Conservation (phyloP, 2,888 invertebrate species). For the Rhopalosiphum nymphaeae region DNA sequence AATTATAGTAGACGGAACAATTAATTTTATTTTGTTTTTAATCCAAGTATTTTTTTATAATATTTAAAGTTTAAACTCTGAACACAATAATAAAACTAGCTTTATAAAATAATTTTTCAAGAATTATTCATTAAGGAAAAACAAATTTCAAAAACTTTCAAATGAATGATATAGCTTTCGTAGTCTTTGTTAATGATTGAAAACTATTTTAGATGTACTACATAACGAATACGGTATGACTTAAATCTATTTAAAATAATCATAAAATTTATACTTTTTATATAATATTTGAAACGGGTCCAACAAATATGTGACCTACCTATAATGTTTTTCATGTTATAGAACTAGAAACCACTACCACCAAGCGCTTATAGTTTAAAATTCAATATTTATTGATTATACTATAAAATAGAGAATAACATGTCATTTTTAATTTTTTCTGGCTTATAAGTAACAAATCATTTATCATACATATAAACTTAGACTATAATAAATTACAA, state of each 20-base stretch:
- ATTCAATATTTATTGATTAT: not conserved
- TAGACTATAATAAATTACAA: not conserved
- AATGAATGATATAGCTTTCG: not conserved
- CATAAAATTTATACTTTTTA: no score
- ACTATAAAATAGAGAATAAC: not conserved
- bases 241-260: not conserved
- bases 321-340: not conserved
- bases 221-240: not conserved
- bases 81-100: not conserved
- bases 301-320: not conserved
- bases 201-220: not conserved
- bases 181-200: not conserved
- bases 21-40: not conserved
- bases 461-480: not conserved
- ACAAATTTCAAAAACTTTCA: not conserved
- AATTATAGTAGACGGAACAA: not conserved
- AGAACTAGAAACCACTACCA: not conserved
- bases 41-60: not conserved
- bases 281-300: not conserved
- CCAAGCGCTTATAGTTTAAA: not conserved
- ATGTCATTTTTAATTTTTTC: not conserved
- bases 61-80: not conserved
- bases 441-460: no score
- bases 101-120: not conserved
- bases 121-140: not conserved